A percentile compares a stretch with the other conserved stretches of the same genome.
These are phyloP conservation scores for Mormyrus iriodes DNA, from an alignment of 2,113 vertebrate species.

Conservation along the genomic window DNA sequence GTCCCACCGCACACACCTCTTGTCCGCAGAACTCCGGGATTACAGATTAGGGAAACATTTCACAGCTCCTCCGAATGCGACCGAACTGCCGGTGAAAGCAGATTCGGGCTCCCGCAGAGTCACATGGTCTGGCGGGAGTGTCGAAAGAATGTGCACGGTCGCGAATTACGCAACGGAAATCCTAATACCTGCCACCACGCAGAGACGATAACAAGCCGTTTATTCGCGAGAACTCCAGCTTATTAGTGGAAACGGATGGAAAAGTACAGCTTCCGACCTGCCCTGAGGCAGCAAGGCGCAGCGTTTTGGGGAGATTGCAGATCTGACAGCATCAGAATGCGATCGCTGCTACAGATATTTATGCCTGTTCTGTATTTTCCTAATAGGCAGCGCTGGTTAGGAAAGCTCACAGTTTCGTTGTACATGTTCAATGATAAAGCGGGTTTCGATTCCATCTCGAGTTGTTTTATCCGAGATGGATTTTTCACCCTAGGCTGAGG, in stretches of 20 bases:
- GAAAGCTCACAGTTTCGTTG: not conserved
- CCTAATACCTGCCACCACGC: slow-evolving; percentile 60
- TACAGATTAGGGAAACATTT: slow-evolving; percentile 24
- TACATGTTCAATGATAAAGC: not conserved
- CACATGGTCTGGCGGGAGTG: slow-evolving; percentile 53
- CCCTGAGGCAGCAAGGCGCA: not conserved
- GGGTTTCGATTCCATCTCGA: not conserved
- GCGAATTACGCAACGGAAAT: slow-evolving; percentile 60
- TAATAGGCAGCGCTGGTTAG: not conserved
- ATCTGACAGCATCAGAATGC: not conserved
- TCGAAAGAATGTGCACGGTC: slow-evolving; percentile 48
- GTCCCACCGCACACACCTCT: not conserved
- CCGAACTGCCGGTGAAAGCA: not conserved
- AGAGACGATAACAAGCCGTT: slow-evolving; percentile 50
- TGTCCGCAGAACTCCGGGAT: not conserved
- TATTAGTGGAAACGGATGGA: slow-evolving; percentile 25
- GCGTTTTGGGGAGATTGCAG: not conserved
- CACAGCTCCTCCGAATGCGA: slow-evolving; percentile 24
- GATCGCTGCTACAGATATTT: not conserved
- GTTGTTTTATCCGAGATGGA: not conserved
- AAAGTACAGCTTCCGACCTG: slow-evolving; percentile 29
- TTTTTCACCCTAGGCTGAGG: not conserved
- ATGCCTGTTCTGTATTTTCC: not conserved
- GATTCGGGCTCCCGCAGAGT: slow-evolving; percentile 35
- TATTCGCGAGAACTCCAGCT: slow-evolving; percentile 41